Evolutionary conservation across 2,797 vertebrate genomes (phyloP).

Genomic region (Etheostoma perlongum): DNA sequence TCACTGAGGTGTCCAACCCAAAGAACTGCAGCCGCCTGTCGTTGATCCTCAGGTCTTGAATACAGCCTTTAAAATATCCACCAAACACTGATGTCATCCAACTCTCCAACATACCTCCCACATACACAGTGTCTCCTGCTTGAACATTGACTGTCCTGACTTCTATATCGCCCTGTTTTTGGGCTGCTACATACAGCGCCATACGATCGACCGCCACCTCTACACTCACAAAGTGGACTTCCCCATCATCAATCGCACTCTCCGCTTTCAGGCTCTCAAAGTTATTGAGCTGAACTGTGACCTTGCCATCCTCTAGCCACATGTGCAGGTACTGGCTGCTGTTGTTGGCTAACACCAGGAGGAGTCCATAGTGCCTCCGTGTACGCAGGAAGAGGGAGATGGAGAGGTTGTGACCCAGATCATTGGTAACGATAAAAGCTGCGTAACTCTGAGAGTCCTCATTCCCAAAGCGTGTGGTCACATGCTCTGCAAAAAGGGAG

Average conservation of each 20-base stretch:
- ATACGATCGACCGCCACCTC: slow-evolving; percentile 79
- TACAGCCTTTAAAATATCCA: slow-evolving; percentile 92
- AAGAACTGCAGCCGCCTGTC: slow-evolving; percentile 90
- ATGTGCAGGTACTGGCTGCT: slow-evolving; percentile 79
- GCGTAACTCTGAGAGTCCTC: slow-evolving; percentile 87
- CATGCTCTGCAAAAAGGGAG: slow-evolving; percentile 82
- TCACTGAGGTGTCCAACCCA: slow-evolving; percentile 70
- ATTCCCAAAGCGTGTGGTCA: slow-evolving; percentile 89
- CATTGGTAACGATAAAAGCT: slow-evolving; percentile 82
- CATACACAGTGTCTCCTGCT: slow-evolving; percentile 80
- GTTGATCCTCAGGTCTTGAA: slow-evolving; percentile 92
- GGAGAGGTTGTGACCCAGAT: slow-evolving; percentile 73
- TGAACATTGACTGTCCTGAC: slow-evolving; percentile 60
- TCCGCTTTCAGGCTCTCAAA: slow-evolving; percentile 69
- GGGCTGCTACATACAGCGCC: slow-evolving; percentile 81
- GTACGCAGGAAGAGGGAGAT: slow-evolving; percentile 93
- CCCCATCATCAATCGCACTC: slow-evolving; percentile 82
- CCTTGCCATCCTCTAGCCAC: slow-evolving; percentile 86
- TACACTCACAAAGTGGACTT: slow-evolving; percentile 88
- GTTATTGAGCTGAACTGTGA: slow-evolving; percentile 75
- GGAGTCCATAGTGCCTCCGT: slow-evolving; percentile 80
- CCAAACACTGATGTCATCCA: slow-evolving; percentile 74
- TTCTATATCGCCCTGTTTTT: slow-evolving; percentile 70
- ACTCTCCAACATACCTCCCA: slow-evolving; percentile 87
- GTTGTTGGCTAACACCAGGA: slow-evolving; percentile 86